These are phyloP conservation scores for Papilio dardanus DNA, from an alignment of 1,140 invertebrate genomes.

Conservation along the genomic window DNA sequence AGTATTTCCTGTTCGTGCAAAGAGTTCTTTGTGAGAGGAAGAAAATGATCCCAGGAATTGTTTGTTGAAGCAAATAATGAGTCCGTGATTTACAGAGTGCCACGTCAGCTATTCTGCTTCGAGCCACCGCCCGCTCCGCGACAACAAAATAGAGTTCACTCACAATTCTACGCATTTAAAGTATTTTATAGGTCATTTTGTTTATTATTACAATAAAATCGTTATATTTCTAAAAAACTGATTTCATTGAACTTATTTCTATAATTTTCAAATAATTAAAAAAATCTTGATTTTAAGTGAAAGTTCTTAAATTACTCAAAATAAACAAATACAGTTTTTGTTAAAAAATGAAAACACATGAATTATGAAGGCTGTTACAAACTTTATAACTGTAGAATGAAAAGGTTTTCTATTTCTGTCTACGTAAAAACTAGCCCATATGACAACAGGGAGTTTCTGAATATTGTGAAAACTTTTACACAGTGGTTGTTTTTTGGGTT, in stretches of 20 bases:
- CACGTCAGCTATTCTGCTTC: slow-evolving; percentile 23
- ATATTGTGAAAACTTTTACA: neutral
- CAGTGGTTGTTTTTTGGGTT: neutral
- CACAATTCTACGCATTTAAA: slow-evolving; percentile 1
- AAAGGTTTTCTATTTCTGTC: neutral
- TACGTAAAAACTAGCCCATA: neutral
- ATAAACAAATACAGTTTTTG: too few species aligned
- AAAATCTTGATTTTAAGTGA: too few species aligned
- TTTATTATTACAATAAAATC: neutral
- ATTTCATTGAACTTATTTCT: too few species aligned
- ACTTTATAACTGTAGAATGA: neutral
- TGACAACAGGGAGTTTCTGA: neutral
- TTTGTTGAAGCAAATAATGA: slow-evolving; percentile 38
- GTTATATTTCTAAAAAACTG: neutral
- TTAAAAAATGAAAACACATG: too few species aligned
- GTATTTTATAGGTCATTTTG: neutral
- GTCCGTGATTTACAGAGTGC: slow-evolving; percentile 36
- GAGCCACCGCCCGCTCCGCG: slow-evolving; percentile 3
- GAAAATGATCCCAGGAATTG: slow-evolving; percentile 34
- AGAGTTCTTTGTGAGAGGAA: slow-evolving; percentile 26
- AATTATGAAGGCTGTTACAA: too few species aligned
- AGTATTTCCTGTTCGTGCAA: slow-evolving; percentile 24
- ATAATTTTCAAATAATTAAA: too few species aligned
- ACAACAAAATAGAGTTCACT: slow-evolving; percentile 19
- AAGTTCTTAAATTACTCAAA: too few species aligned